These are phyloP conservation scores for Drosophila nikananu DNA, from an alignment of 1,140 invertebrate species.

Conservation along the genomic window DNA sequence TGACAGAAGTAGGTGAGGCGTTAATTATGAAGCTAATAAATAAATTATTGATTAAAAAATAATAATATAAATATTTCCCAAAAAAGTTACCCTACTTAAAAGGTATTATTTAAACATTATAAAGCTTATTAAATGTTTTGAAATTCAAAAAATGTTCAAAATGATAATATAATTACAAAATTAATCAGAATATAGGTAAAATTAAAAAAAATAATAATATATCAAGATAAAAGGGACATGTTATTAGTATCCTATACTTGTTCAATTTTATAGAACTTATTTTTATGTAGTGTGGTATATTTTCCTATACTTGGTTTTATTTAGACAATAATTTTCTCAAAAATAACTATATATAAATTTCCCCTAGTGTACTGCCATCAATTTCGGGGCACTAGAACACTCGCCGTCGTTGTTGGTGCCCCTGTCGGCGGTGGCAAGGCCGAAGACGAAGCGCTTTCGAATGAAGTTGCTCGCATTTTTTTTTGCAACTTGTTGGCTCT, in stretches of 20 bases:
- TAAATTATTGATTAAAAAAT: background rate
- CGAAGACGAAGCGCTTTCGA: slow-evolving; percentile 62
- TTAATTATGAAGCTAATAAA: background rate
- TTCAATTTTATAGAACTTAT: too few species aligned
- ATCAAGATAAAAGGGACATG: too few species aligned
- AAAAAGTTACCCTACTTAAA: background rate
- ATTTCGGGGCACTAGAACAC: slow-evolving; percentile 59
- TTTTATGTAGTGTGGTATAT: too few species aligned
- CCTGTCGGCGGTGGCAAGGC: slow-evolving; percentile 53
- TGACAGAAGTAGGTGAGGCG: background rate
- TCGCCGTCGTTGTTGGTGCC: slow-evolving; percentile 18
- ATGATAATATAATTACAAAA: background rate
- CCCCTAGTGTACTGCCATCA: slow-evolving; percentile 24
- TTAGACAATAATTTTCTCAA: background rate
- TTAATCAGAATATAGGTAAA: too few species aligned
- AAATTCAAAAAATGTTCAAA: too few species aligned
- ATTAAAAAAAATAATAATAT: too few species aligned
- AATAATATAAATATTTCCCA: background rate
- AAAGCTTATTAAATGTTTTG: too few species aligned
- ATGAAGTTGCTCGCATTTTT: slow-evolving; percentile 37
- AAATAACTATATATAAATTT: background rate
- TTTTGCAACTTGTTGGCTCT: slow-evolving; percentile 72
- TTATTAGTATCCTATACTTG: background rate
- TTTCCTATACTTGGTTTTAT: too few species aligned
- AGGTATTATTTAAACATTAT: too few species aligned